These are phyloP conservation scores for Pseudopipra pipra DNA, from an alignment of 2,113 vertebrate species.

Conservation along the genomic window DNA sequence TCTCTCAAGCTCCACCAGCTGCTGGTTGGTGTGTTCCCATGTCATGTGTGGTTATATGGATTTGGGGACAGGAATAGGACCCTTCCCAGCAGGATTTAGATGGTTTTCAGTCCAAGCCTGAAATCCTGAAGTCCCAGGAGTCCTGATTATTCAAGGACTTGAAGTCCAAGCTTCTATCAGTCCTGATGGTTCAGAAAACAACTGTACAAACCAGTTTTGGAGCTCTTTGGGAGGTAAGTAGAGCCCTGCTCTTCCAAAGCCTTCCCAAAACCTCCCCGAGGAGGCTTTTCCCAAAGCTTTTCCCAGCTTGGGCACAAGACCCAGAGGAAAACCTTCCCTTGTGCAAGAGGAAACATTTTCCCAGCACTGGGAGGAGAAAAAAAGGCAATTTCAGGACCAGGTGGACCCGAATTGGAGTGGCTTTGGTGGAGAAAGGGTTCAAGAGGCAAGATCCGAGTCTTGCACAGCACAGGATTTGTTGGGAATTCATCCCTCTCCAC, in stretches of 20 bases:
- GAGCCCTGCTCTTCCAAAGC: neutral
- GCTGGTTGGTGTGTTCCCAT: neutral
- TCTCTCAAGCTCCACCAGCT: neutral
- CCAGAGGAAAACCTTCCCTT: neutral
- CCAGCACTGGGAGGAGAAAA: neutral
- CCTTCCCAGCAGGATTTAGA: neutral
- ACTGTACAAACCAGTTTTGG: neutral
- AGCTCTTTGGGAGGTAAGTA: neutral
- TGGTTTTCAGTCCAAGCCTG: too few species aligned
- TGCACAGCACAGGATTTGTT: neutral
- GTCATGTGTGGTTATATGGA: accelerated
- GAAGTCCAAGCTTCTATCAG: neutral
- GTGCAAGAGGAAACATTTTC: neutral
- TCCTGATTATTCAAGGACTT: too few species aligned
- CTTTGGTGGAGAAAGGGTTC: neutral
- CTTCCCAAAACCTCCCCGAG: neutral
- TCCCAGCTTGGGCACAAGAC: neutral
- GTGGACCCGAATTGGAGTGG: neutral
- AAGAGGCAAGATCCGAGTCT: neutral
- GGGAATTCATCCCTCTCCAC: neutral
- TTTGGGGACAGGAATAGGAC: neutral
- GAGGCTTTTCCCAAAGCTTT: neutral
- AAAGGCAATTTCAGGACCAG: neutral
- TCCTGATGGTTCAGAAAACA: neutral
- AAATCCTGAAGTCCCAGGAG: too few species aligned